Conservation (phyloP, 1,140 invertebrate genomes). For the Drosophila fuyamai region DNA sequence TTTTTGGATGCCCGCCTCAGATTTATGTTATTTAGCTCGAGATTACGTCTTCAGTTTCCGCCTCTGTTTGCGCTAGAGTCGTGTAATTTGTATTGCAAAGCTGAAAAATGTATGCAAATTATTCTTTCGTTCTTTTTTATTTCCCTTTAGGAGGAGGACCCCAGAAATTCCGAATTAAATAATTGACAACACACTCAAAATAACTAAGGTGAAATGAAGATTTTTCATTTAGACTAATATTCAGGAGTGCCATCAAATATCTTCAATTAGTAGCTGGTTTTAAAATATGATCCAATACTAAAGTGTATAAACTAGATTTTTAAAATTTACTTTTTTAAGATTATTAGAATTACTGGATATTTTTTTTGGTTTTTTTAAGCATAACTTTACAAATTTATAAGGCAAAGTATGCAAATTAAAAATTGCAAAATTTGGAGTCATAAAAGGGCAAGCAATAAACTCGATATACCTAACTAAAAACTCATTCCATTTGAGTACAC, state of each 20-base stretch:
- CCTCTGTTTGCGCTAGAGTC: constrained; percentile 25
- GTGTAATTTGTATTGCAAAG: constrained; percentile 44
- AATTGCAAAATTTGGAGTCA: background rate
- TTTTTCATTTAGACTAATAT: too few species aligned
- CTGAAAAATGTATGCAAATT: constrained; percentile 51
- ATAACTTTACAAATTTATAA: background rate
- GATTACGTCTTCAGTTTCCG: constrained; percentile 12
- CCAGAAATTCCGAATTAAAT: background rate
- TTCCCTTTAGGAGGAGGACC: background rate
- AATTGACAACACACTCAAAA: background rate
- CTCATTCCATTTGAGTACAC: constrained; percentile 4
- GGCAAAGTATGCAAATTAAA: background rate
- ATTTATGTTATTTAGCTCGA: constrained; percentile 25
- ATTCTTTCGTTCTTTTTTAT: constrained; percentile 19
- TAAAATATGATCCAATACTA: background rate
- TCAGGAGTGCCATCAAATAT: too few species aligned
- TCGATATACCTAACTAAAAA: background rate
- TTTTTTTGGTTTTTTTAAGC: too few species aligned
- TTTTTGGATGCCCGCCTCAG: constrained; percentile 8
- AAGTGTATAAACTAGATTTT: too few species aligned
- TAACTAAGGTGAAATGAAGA: background rate
- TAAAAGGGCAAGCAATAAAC: constrained; percentile 11
- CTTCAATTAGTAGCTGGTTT: too few species aligned
- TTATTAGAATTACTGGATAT: too few species aligned
- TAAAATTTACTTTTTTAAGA: too few species aligned